Conservation (phyloP, 2,113 vertebrate species). For the Ailuropoda melanoleuca region DNA sequence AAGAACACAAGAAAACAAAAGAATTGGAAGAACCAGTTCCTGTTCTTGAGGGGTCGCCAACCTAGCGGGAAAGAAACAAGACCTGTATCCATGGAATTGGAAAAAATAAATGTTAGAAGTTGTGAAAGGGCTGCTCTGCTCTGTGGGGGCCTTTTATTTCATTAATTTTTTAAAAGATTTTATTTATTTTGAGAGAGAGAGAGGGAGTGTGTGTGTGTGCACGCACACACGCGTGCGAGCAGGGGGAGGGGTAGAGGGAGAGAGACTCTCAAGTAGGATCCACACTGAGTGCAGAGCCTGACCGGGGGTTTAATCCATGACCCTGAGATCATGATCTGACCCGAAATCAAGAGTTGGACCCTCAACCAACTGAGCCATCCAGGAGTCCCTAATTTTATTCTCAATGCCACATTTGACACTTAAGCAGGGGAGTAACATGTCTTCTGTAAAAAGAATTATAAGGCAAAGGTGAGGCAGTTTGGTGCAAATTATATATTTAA, state of each 20-base stretch:
- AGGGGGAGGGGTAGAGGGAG: neutral
- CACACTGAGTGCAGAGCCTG: neutral
- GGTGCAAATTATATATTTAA: neutral
- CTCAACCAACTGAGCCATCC: neutral
- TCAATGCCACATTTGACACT: neutral
- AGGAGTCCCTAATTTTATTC: neutral
- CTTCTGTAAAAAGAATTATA: neutral
- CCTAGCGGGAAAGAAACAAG: neutral
- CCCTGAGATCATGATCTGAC: neutral
- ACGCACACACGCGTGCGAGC: accelerated
- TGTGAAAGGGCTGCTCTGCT: neutral
- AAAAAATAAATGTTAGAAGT: neutral
- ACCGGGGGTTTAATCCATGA: neutral
- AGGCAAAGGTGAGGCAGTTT: neutral
- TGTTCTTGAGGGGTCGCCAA: neutral
- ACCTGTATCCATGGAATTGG: neutral
- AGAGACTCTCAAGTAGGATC: neutral
- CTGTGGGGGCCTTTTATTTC: neutral
- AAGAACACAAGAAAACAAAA: neutral
- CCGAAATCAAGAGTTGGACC: neutral
- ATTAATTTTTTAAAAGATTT: neutral
- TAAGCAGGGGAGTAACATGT: neutral
- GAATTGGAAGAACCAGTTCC: neutral
- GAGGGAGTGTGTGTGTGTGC: too few species aligned
- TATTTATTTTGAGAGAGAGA: neutral